Percentiles rank a stretch among this genome's conserved stretches.
Conservation (phyloP, 2,113 vertebrate species). For the Cichladusa arquata region DNA sequence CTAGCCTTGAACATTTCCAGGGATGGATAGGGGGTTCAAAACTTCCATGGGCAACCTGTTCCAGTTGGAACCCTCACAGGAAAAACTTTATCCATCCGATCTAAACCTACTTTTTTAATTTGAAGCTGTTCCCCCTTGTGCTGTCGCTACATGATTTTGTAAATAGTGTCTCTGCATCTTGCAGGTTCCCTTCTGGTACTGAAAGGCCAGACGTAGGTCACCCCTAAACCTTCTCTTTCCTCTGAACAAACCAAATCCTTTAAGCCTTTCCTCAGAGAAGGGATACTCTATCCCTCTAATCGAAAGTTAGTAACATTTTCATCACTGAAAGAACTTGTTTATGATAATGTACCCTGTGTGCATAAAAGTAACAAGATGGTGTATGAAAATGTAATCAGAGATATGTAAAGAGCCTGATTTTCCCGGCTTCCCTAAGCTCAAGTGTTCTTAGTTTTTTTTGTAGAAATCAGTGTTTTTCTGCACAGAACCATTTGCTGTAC, state of each 20-base stretch:
- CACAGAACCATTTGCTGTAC: not conserved
- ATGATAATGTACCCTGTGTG: fast-evolving
- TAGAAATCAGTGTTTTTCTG: not conserved
- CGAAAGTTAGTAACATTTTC: not conserved
- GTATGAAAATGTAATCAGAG: not conserved
- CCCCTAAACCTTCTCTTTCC: not conserved
- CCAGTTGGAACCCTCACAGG: too few relatives aligned
- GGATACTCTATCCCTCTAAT: not conserved
- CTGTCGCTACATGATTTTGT: not conserved
- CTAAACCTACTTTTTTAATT: not conserved
- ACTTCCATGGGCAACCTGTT: not conserved
- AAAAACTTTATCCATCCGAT: not conserved
- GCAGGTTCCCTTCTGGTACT: not conserved
- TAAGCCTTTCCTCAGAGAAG: not conserved
- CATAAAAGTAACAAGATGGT: not conserved
- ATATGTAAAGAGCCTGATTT: not conserved
- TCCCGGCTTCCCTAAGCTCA: not conserved
- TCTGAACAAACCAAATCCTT: not conserved
- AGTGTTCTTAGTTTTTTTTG: not conserved
- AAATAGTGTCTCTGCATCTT: not conserved
- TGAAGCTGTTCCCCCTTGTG: not conserved
- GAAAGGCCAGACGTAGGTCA: not conserved
- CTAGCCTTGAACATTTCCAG: not conserved
- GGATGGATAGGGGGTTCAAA: too few relatives aligned
- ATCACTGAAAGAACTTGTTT: not conserved